Percentiles rank a stretch among this genome's conserved stretches.
Evolutionary conservation across 2,888 invertebrate genomes (phyloP).

Genomic region (Brassicogethes aeneus): DNA sequence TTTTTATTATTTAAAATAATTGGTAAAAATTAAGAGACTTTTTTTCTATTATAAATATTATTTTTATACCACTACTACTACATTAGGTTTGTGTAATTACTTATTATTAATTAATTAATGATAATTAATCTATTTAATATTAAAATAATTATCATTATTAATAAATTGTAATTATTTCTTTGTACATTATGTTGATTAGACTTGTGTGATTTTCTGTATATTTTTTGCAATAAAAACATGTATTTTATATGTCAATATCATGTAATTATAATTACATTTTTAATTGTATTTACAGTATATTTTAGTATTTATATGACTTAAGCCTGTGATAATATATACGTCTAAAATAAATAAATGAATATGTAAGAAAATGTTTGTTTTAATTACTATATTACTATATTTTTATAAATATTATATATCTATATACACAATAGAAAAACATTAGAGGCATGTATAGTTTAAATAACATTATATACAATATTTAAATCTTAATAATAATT

Average conservation of each 20-base stretch:
- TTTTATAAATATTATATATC: neutral
- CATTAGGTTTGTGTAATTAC: too few relatives aligned
- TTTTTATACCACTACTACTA: too few relatives aligned
- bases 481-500: neutral
- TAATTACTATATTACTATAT: neutral
- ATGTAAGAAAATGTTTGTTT: neutral
- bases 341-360: constrained; percentile 22
- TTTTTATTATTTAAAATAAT: too few relatives aligned
- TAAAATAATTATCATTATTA: too few relatives aligned
- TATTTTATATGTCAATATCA: constrained; percentile 7
- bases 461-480: neutral
- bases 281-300: constrained; percentile 17
- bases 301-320: constrained; percentile 34
- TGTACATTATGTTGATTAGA: too few relatives aligned
- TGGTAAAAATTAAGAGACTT: too few relatives aligned
- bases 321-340: constrained; percentile 36
- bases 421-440: neutral
- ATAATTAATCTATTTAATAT: too few relatives aligned
- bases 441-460: neutral
- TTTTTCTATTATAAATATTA: too few relatives aligned
- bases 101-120: too few relatives aligned
- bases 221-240: neutral
- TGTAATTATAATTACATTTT: constrained; percentile 12
- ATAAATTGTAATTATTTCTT: too few relatives aligned
- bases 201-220: neutral